Evolutionary conservation across 2,888 invertebrate species (phyloP).

Genomic region (Lagria hirta): DNA sequence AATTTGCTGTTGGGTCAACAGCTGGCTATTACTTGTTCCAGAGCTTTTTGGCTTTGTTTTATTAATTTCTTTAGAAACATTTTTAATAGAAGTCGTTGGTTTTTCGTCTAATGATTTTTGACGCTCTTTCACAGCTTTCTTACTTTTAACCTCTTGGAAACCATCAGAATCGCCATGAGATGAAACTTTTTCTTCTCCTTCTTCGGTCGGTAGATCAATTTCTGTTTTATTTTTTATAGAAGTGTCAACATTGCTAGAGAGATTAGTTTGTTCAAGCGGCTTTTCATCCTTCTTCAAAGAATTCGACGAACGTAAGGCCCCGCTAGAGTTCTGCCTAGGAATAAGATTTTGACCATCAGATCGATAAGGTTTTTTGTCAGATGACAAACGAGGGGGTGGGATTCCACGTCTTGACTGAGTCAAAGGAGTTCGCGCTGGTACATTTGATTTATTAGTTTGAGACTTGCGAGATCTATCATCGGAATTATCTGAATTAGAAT

Average conservation of each 20-base stretch:
- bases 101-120: slow-evolving; percentile 51
- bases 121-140: slow-evolving; percentile 70
- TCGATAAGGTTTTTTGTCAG: slow-evolving; percentile 41
- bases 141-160: slow-evolving; percentile 83
- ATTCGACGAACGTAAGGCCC: slow-evolving; percentile 45
- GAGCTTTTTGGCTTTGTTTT: slow-evolving; percentile 13
- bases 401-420: slow-evolving; percentile 38
- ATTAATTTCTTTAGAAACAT: slow-evolving; percentile 25
- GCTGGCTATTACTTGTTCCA: slow-evolving; percentile 35
- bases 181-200: slow-evolving; percentile 47
- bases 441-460: slow-evolving; percentile 28
- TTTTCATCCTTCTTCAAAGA: slow-evolving; percentile 50
- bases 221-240: slow-evolving; percentile 49
- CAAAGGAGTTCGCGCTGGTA: slow-evolving; percentile 40
- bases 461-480: slow-evolving; percentile 53
- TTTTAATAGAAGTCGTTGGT: slow-evolving; percentile 34
- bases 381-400: slow-evolving; percentile 38
- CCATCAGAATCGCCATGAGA: slow-evolving; percentile 64
- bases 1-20: slow-evolving; percentile 49
- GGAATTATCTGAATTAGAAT: slow-evolving; percentile 83
- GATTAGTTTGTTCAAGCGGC: slow-evolving; percentile 57
- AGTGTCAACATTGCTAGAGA: slow-evolving; percentile 57
- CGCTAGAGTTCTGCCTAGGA: slow-evolving; percentile 48
- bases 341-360: slow-evolving; percentile 30
- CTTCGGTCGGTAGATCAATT: slow-evolving; percentile 39